A percentile compares a stretch with the other conserved stretches of the same genome.
These are phyloP conservation scores for Phrynosoma platyrhinos DNA, from an alignment of 2,113 vertebrate genomes.

Conservation along the genomic window DNA sequence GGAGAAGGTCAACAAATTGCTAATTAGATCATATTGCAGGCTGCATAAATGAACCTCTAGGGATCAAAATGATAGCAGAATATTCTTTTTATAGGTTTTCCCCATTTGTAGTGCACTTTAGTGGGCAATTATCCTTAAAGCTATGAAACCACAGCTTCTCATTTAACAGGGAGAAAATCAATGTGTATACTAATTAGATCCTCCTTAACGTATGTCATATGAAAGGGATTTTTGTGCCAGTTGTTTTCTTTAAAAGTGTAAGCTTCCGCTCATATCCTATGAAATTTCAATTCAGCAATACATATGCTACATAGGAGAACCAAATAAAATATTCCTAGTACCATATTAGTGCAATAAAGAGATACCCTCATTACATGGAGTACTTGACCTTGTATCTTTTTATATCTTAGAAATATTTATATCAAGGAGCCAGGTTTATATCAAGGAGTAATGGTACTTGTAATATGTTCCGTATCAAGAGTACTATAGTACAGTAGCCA, in stretches of 20 bases:
- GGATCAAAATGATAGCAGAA: slow-evolving; percentile 42
- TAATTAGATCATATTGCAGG: slow-evolving; percentile 59
- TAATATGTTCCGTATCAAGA: not conserved
- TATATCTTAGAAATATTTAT: not conserved
- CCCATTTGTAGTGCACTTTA: slow-evolving; percentile 59
- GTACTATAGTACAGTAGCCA: no score
- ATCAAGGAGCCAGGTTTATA: not conserved
- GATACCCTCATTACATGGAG: not conserved
- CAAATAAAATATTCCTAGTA: not conserved
- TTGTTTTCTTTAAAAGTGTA: slow-evolving; percentile 43
- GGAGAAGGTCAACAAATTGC: slow-evolving; percentile 39
- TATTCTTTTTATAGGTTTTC: slow-evolving; percentile 50
- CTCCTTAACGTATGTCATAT: slow-evolving; percentile 39
- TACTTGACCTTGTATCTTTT: not conserved
- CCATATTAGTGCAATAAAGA: not conserved
- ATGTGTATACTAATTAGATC: slow-evolving; percentile 60
- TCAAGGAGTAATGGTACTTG: not conserved
- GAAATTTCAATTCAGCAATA: slow-evolving; percentile 19
- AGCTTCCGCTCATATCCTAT: slow-evolving; percentile 17
- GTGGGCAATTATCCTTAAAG: slow-evolving; percentile 65
- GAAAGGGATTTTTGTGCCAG: slow-evolving; percentile 25
- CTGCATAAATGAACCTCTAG: slow-evolving; percentile 26
- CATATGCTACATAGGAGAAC: not conserved
- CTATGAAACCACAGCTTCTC: slow-evolving; percentile 58
- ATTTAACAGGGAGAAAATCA: slow-evolving; percentile 61